phyloP scores from a whole-genome alignment of 2,888 invertebrate species.

The Rhamnusium bicolor region DNA sequence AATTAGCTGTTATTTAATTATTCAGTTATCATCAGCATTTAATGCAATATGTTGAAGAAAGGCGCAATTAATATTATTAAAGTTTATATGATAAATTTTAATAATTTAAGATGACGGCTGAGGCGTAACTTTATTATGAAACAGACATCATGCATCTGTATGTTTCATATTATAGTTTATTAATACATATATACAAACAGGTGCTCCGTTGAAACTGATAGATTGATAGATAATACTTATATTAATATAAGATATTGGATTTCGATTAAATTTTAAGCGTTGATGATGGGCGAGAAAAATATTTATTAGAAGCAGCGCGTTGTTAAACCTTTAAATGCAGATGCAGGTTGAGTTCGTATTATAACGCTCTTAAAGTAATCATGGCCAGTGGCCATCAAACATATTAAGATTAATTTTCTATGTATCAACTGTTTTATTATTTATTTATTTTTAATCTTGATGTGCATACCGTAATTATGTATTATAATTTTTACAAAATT shows the following conservation, averaged over 20 bases:
- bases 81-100: slow-evolving; percentile 7
- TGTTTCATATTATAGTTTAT: slow-evolving; percentile 5
- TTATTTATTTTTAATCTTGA: no score
- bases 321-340: background rate
- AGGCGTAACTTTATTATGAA: slow-evolving; percentile 28
- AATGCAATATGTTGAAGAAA: background rate
- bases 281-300: slow-evolving; percentile 1
- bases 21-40: slow-evolving; percentile 22
- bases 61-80: slow-evolving; percentile 24
- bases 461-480: no score
- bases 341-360: background rate
- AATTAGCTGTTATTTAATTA: slow-evolving; percentile 25
- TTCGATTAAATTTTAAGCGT: slow-evolving; percentile 3
- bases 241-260: slow-evolving; percentile 5
- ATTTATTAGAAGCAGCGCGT: background rate
- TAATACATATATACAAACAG: slow-evolving; percentile 17
- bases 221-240: slow-evolving; percentile 15
- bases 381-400: no score
- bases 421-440: no score
- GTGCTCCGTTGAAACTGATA: slow-evolving; percentile 17
- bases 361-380: no score
- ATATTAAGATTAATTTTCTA: no score
- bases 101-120: slow-evolving; percentile 28
- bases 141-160: slow-evolving; percentile 26
- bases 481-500: no score